These are phyloP conservation scores for Lycocorax pyrrhopterus DNA, from an alignment of 2,113 vertebrate genomes.

Conservation along the genomic window DNA sequence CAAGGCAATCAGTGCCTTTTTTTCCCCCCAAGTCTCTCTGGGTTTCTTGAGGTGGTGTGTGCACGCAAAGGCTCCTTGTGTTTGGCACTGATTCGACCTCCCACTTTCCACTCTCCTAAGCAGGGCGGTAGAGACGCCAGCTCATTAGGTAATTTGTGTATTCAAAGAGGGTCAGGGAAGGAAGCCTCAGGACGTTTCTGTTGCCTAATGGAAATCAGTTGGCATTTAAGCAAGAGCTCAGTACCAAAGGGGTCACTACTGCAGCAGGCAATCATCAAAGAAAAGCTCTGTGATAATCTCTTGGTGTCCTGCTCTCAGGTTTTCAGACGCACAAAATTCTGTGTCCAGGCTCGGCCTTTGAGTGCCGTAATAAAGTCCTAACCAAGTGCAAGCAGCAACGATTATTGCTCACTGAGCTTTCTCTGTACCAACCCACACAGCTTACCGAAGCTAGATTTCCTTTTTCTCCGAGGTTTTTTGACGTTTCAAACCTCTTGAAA, in stretches of 20 bases:
- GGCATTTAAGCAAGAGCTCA: background rate
- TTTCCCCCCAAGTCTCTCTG: background rate
- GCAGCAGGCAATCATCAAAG: background rate
- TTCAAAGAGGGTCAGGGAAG: background rate
- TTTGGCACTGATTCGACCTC: background rate
- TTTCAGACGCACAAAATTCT: background rate
- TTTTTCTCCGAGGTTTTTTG: background rate
- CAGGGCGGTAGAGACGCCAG: background rate
- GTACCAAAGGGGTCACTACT: background rate
- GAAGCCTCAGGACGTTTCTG: background rate
- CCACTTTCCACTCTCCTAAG: background rate
- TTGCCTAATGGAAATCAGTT: background rate
- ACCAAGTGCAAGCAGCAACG: background rate
- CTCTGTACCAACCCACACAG: background rate
- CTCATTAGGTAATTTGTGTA: conserved; percentile 23
- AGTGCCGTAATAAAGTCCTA: background rate
- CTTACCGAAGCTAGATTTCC: background rate
- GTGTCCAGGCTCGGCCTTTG: background rate
- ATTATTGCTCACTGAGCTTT: background rate
- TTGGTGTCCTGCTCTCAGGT: background rate
- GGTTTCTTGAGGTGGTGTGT: background rate
- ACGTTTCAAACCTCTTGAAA: background rate
- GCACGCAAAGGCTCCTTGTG: background rate
- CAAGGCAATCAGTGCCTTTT: background rate
- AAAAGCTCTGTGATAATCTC: background rate